Conservation (phyloP, 2,113 vertebrate genomes). For the cattle (Bos taurus) region ARS-UCD2.0 NC_037340.1:1538501-1539000, state of each 20-base stretch:
- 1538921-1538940: neutral
- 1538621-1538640: neutral
- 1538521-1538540: slow-evolving; percentile 50
- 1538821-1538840: too few relatives aligned
- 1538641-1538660: neutral
- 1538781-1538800: neutral
- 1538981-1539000: neutral
- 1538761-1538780: neutral
- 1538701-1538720: accelerated
- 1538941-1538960: neutral
- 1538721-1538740: neutral
- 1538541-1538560: slow-evolving; percentile 94
- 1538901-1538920: neutral
- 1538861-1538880: neutral
- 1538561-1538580: slow-evolving; percentile 96
- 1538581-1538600: slow-evolving; percentile 97
- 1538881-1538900: neutral
- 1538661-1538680: neutral
- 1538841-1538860: neutral
- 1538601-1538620: slow-evolving; percentile 73
- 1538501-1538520: slow-evolving; percentile 22
- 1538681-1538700: neutral
- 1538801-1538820: neutral
- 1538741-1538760: neutral
- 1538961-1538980: neutral